phyloP scores from a whole-genome alignment of 1,140 invertebrate species.

The Thaumatotibia leucotreta region DNA sequence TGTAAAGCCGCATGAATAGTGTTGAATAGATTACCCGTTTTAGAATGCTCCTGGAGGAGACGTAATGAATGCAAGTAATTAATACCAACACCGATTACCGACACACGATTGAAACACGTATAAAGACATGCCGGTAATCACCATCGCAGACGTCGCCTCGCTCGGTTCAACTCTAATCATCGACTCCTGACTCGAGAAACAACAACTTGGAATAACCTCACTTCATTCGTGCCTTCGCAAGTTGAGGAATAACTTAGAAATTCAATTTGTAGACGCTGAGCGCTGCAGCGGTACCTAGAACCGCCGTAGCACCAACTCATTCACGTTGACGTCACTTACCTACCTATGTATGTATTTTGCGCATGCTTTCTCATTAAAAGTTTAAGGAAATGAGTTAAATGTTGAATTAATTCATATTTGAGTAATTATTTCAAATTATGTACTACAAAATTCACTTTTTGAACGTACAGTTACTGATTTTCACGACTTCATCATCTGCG shows the following conservation, averaged over 20 bases:
- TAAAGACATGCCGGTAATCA: constrained; percentile 7
- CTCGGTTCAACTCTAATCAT: constrained; percentile 29
- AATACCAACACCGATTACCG: too few relatives aligned
- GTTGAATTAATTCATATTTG: neutral
- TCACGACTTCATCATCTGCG: neutral
- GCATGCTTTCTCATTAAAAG: neutral
- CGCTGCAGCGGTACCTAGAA: constrained; percentile 27
- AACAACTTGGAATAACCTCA: constrained; percentile 45
- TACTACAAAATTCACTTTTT: neutral
- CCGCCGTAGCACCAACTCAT: constrained; percentile 29
- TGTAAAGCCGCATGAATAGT: too few relatives aligned
- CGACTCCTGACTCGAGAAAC: constrained; percentile 30
- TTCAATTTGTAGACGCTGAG: constrained; percentile 51
- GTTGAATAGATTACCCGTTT: too few relatives aligned
- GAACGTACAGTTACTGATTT: neutral
- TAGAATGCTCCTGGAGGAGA: too few relatives aligned
- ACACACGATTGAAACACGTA: neutral
- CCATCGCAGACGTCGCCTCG: constrained; percentile 15
- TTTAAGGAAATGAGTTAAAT: neutral
- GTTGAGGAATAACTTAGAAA: constrained; percentile 57
- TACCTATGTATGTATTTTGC: neutral
- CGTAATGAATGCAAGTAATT: too few relatives aligned
- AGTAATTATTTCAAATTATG: neutral
- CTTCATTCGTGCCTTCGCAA: constrained; percentile 48
- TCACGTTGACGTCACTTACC: constrained; percentile 24